Evolutionary conservation across 2,888 invertebrate species (phyloP), one percentile per base, ranked within the genome.

Genomic region (Cyrtodaria siliqua): DNA sequence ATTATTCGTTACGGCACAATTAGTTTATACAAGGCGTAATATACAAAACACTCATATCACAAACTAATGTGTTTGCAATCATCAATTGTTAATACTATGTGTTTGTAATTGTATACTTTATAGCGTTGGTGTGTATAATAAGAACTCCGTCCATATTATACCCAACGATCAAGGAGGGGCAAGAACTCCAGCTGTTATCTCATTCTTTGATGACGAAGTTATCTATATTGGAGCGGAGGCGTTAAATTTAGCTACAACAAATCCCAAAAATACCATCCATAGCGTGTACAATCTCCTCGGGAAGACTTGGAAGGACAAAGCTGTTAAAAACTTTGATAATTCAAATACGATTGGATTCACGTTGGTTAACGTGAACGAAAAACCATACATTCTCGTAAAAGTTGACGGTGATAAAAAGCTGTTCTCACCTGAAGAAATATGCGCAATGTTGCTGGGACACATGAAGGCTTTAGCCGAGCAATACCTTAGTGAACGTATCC

Each of bases 391-490:
- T 26, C 55, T 33, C 12, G 26, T 56, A 3, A 56, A 56, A 33
- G 33, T 33, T 33, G 33, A 33, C 33, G 33, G 33, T 18, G 20
- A 29, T 8, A 33, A 29, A 2, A 18, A 29, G n/a, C 20, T 18
- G 33, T 56, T 33, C 38, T 33, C 20, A 33, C 55, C 55, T 4
- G 55, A 56, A 33, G 55, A 56, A 18, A 56, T 56, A 27, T 24
- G 29, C 4, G 55, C 33, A 2, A 8, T 33, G 38, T 38, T 56
- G 27, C n/a, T 56, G 55, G 24, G 33, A 18, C 33, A 56, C 18
- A 3, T 33, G 12, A 27, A 26, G 33, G 24, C 33, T 16, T 18
- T 27, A 27, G 55, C 55, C 1, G 29, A 26, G 18, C 20, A 56
- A 2, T 27, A 33, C 3, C 29, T 56, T 33, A 18, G 38, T 6